phyloP scores from a whole-genome alignment of 2,888 invertebrate species.

The Cinara cedri region DNA sequence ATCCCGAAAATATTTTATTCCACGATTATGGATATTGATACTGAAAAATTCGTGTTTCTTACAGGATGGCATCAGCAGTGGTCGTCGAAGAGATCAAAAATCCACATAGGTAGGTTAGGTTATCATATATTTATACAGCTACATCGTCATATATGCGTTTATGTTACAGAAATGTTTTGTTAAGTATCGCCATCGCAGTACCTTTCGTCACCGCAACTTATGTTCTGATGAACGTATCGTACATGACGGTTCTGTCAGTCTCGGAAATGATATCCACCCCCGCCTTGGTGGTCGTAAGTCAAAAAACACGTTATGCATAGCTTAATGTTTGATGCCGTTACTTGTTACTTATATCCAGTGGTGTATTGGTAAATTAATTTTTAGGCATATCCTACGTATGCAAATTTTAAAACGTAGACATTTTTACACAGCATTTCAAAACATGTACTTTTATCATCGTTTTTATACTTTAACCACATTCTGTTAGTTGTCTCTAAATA shows the following conservation, averaged over 20 bases:
- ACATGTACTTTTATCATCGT: no score
- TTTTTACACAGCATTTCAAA: no score
- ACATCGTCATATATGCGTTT: neutral
- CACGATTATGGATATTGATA: neutral
- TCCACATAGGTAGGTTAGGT: constrained; percentile 68
- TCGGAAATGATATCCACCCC: constrained; percentile 75
- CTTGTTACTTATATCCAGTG: no score
- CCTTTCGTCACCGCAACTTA: constrained; percentile 81
- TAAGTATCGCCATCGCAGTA: constrained; percentile 80
- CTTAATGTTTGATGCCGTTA: no score
- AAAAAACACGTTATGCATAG: neutral
- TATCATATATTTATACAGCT: no score
- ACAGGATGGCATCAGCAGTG: constrained; percentile 73
- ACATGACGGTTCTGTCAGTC: constrained; percentile 78
- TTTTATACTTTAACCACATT: no score
- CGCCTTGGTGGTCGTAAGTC: constrained; percentile 77
- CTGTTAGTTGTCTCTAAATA: no score
- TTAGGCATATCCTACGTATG: no score
- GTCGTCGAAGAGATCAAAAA: constrained; percentile 79
- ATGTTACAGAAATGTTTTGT: constrained; percentile 73
- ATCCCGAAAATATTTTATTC: no score
- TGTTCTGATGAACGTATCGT: constrained; percentile 84
- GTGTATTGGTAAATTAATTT: no score
- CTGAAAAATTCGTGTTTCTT: neutral
- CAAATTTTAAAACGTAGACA: no score